Base-by-base conservation (phyloP, 2,888 invertebrate species). In the Glaucopsyche alexis region DNA sequence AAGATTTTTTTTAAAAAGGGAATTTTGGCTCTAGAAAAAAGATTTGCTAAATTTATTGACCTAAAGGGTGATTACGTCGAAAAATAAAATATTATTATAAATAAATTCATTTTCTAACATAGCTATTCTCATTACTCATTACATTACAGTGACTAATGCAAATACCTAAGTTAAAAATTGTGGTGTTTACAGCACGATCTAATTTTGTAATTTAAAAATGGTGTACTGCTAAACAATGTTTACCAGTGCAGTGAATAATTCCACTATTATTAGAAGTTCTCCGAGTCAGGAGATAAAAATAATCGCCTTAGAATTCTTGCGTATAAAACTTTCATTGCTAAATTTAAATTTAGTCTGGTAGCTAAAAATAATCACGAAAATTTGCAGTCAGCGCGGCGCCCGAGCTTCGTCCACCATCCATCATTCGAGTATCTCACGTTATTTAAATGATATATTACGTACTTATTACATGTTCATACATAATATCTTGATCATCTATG, bases 331-430 rank as follows among this genome's bases (percentile, higher is more conserved):
- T 65, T 65, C 40, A 65, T 40, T 16, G 40, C 16, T 42, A 66
- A 16, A 11, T 45, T 42, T 66, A 66, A 40, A 42, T 7, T 19
- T 60, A 13, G 47, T 45, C 40, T 29, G 42, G 16, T 19, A 13
- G n/a, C 19, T 47, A 11, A 67, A 67, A 67, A 67, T 67, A 67
- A 16, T 13, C 67, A 2, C 16, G 13, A 19, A 47, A 47, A 19
- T 52, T 52, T 9, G n/a, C 47, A 67, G 67, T n/a, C 67, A 19
- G 67, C 67, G 67, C 45, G 67, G 67, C 67, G 67, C 67, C 67
- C 42, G 65, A 7, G 8, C 9, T 11, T 9, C 19, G 19, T 11
- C 9, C 55, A 19, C 19, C 16, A 55, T 19, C 19, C 16, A 52
- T 55, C 52, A 52, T 16, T 16, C 52, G 16, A 16, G 42, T 8